phyloP scores from a whole-genome alignment of 1,140 invertebrate species.

The Drosophila saltans region DNA sequence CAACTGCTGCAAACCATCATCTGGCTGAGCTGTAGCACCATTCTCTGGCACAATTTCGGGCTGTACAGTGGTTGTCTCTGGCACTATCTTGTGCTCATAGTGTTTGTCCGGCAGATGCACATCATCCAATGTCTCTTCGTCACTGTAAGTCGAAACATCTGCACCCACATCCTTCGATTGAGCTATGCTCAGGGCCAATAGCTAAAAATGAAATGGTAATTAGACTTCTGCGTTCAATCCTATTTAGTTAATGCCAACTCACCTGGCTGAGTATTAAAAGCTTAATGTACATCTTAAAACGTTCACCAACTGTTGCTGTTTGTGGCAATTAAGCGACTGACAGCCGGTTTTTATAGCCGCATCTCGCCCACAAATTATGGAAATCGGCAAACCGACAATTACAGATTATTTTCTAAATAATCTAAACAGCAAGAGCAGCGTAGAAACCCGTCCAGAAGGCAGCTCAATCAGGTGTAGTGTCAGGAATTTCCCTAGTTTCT shows the following conservation, averaged over 20 bases:
- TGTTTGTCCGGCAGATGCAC: constrained; percentile 11
- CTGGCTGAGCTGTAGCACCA: constrained; percentile 26
- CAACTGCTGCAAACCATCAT: constrained; percentile 22
- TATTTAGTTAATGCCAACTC: background rate
- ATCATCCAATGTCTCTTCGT: constrained; percentile 46
- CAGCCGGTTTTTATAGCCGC: constrained; percentile 52
- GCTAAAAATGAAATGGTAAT: constrained; percentile 16
- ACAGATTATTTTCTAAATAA: constrained; percentile 17
- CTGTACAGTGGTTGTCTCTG: constrained; percentile 40
- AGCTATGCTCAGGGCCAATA: constrained; percentile 42
- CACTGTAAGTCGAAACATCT: constrained; percentile 37
- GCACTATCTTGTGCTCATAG: constrained; percentile 5
- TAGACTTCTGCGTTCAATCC: background rate
- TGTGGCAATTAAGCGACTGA: constrained; percentile 12
- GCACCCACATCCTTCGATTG: constrained; percentile 23
- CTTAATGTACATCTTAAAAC: constrained; percentile 50
- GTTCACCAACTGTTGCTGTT: constrained; percentile 32
- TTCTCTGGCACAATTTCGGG: constrained; percentile 17
- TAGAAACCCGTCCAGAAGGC: constrained; percentile 15
- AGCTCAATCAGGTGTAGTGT: constrained; percentile 14
- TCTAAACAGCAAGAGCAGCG: constrained; percentile 20
- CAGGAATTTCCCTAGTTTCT: constrained; percentile 14
- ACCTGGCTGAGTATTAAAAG: constrained; percentile 58
- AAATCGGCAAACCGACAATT: constrained; percentile 42
- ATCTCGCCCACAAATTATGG: constrained; percentile 48